A percentile compares a stretch with the other conserved stretches of the same genome.
Evolutionary conservation across 1,140 invertebrate genomes (phyloP).

Genomic region (Drosophila carrolli): DNA sequence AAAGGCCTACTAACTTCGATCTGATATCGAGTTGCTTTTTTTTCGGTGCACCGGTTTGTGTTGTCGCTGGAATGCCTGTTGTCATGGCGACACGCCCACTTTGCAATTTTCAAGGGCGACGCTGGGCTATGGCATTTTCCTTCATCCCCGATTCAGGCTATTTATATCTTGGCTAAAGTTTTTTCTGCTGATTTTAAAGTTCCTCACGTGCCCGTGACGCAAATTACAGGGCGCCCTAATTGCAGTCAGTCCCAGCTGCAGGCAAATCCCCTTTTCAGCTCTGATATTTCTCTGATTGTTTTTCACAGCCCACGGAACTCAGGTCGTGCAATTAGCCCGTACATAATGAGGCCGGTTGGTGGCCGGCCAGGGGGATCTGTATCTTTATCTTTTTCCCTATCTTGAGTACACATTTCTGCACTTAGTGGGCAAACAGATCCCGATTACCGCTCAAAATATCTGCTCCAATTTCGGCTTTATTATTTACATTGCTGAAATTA

Average conservation of each 20-base stretch:
- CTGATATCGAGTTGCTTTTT: not conserved
- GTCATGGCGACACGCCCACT: conserved; percentile 72
- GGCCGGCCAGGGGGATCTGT: not conserved
- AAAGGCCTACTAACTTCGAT: not conserved
- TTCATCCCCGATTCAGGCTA: conserved; percentile 19
- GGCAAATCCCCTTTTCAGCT: conserved; percentile 20
- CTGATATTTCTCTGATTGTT: conserved; percentile 33
- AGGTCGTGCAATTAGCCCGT: conserved; percentile 38
- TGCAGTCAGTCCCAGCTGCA: conserved; percentile 51
- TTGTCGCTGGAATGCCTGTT: conserved; percentile 39
- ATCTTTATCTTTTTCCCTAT: conserved; percentile 11
- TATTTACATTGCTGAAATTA: not conserved
- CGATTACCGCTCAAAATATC: conserved; percentile 8
- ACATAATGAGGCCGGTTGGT: conserved; percentile 32
- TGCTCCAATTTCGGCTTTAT: conserved; percentile 12
- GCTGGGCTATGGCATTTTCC: conserved; percentile 6
- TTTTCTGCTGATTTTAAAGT: conserved; percentile 27
- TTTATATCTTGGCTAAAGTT: conserved; percentile 39
- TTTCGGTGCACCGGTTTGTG: conserved; percentile 21
- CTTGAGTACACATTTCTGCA: conserved; percentile 30
- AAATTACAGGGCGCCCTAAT: conserved; percentile 48
- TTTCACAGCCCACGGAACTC: conserved; percentile 23
- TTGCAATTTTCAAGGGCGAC: conserved; percentile 64
- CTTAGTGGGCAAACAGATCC: conserved; percentile 20
- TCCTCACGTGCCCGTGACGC: conserved; percentile 53